phyloP scores from a whole-genome alignment of 2,797 vertebrate species.

The Pangasius sanitwongsei region DNA sequence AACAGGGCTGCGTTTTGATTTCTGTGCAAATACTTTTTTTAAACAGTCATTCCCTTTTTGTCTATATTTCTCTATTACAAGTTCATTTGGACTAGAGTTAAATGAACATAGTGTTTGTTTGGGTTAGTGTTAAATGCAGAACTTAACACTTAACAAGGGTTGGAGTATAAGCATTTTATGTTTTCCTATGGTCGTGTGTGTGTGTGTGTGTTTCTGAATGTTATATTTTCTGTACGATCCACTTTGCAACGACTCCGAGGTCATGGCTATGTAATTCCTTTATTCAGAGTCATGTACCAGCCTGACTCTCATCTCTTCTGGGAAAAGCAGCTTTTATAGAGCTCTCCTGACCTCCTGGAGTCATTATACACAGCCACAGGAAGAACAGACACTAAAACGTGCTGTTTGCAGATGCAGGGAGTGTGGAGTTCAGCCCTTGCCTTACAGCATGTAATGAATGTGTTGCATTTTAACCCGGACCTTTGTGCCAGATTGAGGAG shows the following conservation, averaged over 20 bases:
- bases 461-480: neutral
- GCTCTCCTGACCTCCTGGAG: conserved; percentile 41
- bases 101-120: conserved; percentile 25
- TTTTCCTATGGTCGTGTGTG: neutral
- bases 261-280: conserved; percentile 41
- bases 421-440: neutral
- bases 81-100: neutral
- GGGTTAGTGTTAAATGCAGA: neutral
- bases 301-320: conserved; percentile 9
- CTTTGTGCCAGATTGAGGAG: neutral
- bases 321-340: conserved; percentile 51
- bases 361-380: conserved; percentile 53
- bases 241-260: conserved; percentile 51
- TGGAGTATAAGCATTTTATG: neutral
- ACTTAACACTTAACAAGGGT: too few relatives aligned
- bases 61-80: neutral
- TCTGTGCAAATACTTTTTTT: neutral
- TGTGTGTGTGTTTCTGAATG: neutral
- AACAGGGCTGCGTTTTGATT: neutral
- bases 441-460: neutral
- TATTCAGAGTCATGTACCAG: conserved; percentile 26
- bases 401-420: neutral
- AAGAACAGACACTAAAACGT: conserved; percentile 37
- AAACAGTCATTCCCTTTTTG: neutral
- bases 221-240: neutral